Base-by-base conservation (phyloP, 2,113 vertebrate species). In the Bostrychus sinensis region DNA sequence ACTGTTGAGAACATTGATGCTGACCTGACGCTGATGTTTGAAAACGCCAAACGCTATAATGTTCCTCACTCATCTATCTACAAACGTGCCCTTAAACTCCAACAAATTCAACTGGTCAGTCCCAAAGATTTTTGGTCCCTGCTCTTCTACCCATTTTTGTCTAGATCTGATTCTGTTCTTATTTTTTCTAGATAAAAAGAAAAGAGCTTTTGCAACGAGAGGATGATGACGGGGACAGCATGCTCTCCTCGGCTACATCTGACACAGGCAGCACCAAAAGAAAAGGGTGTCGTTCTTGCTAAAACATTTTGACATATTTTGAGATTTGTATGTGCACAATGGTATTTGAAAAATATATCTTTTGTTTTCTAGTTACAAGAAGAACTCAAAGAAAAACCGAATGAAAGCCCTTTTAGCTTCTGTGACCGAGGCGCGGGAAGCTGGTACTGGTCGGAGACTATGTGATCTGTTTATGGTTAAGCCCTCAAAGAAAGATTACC, bases 401-500 rank as follows among this genome's bases (percentile, higher is more conserved):
- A 94, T 99, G 96, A 98, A 97, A 91, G 91, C 92, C 58, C 92
- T 99, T n/a, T 93, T 95, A 60, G 92, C 92, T 8, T 88, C 93
- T 0, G 95, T 99, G 77, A 92, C 93, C 16, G 97, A 99, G 78
- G 93, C 96, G 9, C 94, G 96, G 46, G 96, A 99, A 63, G 90
- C 92, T 0, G 88, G 90, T 64, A 94, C 94, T 0, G 94, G 95
- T 61, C 93, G 97, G 53, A 89, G 97, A 45, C 93, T 99, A 62
- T 98, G 96, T 64, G 97, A 99, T 41, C 91, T 99, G 0, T 99
- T 99, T 82, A 98, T 96, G 95, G 93, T 99, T 72, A 98, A 98
- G 59, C 97, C 97, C 54, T 99, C 97, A 16, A 98, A 98, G 91
- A 99, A 99, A 83, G 97, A 99, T 86, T 99, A 99, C 71, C 96